A percentile compares a stretch with the other conserved stretches of the same genome.
phyloP scores from a whole-genome alignment of 1,140 invertebrate species.

The Neodiprion fabricii region DNA sequence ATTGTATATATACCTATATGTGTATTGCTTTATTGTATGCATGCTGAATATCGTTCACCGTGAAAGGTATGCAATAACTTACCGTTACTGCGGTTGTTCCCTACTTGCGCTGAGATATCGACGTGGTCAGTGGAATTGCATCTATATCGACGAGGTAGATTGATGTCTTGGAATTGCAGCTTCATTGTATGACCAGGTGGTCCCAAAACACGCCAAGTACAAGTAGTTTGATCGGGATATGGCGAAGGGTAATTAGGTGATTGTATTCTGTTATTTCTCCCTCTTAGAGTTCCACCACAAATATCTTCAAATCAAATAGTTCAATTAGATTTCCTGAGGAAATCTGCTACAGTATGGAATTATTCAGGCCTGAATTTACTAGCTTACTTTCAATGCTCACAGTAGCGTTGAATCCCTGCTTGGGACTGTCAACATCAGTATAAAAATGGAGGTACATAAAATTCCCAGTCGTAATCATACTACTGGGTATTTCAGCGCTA shows the following conservation, averaged over 20 bases:
- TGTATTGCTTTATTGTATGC: no score
- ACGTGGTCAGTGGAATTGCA: conserved; percentile 45
- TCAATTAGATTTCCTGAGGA: conserved; percentile 10
- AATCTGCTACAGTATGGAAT: not conserved
- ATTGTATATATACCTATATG: no score
- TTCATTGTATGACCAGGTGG: conserved; percentile 57
- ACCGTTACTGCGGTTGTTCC: conserved; percentile 40
- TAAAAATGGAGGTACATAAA: conserved; percentile 76
- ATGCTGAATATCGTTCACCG: no score
- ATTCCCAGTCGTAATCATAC: conserved; percentile 69
- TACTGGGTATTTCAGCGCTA: conserved; percentile 61
- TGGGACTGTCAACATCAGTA: conserved; percentile 71
- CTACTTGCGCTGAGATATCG: conserved; percentile 43
- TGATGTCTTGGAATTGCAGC: conserved; percentile 63
- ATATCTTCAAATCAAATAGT: conserved; percentile 22
- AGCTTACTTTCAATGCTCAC: conserved; percentile 66
- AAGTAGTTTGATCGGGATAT: conserved; percentile 63
- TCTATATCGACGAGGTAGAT: conserved; percentile 46
- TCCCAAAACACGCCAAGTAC: conserved; percentile 68
- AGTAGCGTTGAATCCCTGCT: conserved; percentile 80
- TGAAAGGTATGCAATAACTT: conserved; percentile 21
- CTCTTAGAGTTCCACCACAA: conserved; percentile 67
- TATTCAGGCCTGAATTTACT: not conserved
- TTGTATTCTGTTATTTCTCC: conserved; percentile 56
- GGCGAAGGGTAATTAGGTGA: conserved; percentile 67